Evolutionary conservation across 2,888 invertebrate species (phyloP).

Genomic region (Calephelis perditalis): DNA sequence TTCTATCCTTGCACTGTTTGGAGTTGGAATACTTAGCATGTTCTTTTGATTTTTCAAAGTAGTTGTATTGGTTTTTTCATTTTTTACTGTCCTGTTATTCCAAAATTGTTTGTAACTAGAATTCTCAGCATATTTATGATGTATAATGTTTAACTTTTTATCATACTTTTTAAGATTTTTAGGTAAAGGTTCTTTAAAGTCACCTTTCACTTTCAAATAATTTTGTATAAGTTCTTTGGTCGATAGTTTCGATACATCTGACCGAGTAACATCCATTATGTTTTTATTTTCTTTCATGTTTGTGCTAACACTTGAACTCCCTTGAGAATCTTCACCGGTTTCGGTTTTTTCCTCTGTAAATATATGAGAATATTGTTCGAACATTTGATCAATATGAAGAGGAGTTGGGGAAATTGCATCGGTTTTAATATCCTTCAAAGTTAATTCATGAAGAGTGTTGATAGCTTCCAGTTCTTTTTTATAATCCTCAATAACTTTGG

Average conservation of each 20-base stretch:
- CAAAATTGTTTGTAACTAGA: slow-evolving; percentile 46
- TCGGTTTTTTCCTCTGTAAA: slow-evolving; percentile 41
- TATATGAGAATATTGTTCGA: slow-evolving; percentile 48
- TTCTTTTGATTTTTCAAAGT: slow-evolving; percentile 51
- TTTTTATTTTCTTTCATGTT: slow-evolving; percentile 37
- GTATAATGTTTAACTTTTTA: slow-evolving; percentile 44
- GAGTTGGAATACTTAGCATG: slow-evolving; percentile 43
- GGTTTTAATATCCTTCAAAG: slow-evolving; percentile 68
- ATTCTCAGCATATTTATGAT: slow-evolving; percentile 40
- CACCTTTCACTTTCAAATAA: slow-evolving; percentile 66
- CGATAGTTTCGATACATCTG: slow-evolving; percentile 59
- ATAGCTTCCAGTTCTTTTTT: slow-evolving; percentile 72
- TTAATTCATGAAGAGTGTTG: slow-evolving; percentile 65
- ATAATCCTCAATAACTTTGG: slow-evolving; percentile 73
- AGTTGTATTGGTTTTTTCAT: slow-evolving; percentile 35
- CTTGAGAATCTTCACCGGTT: slow-evolving; percentile 36
- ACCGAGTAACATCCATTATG: slow-evolving; percentile 41
- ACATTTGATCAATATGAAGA: slow-evolving; percentile 63
- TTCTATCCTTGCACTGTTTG: slow-evolving; percentile 62
- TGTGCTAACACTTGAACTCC: slow-evolving; percentile 31
- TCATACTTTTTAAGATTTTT: slow-evolving; percentile 49
- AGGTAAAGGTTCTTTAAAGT: slow-evolving; percentile 40
- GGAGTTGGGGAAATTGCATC: slow-evolving; percentile 66
- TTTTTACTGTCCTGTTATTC: slow-evolving; percentile 50
- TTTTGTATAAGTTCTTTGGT: slow-evolving; percentile 69